A percentile compares a stretch with the other conserved stretches of the same genome.
Conservation (phyloP, 2,888 invertebrate species). For the Calliscelio sp. region DNA sequence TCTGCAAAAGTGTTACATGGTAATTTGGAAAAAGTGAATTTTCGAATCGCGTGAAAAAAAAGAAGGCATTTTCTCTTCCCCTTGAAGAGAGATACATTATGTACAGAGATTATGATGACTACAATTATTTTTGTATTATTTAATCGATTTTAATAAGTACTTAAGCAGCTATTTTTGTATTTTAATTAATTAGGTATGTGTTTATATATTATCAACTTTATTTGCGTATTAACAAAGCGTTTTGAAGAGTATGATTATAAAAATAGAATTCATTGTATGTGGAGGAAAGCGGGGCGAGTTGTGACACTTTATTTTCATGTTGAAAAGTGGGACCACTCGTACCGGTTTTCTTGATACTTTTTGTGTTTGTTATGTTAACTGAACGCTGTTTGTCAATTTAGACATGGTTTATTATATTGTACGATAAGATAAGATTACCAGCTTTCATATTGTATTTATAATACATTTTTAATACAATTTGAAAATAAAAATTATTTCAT, state of each 20-base stretch:
- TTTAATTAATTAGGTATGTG: not conserved
- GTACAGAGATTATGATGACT: too few species aligned
- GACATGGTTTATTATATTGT: not conserved
- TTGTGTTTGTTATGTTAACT: not conserved
- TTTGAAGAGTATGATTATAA: not conserved
- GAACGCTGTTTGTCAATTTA: not conserved
- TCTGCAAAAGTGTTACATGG: conserved; percentile 35
- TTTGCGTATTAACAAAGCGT: conserved; percentile 47
- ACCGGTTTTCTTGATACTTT: not conserved
- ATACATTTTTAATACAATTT: too few species aligned
- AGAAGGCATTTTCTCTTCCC: conserved; percentile 16
- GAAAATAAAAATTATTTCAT: too few species aligned
- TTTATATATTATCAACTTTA: not conserved
- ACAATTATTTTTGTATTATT: too few species aligned
- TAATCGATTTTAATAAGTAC: too few species aligned
- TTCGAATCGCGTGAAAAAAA: conserved; percentile 4
- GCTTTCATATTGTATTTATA: too few species aligned
- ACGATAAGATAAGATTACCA: not conserved
- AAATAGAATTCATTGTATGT: not conserved
- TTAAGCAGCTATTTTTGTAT: not conserved
- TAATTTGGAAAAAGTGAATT: conserved; percentile 40
- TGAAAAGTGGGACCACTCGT: not conserved
- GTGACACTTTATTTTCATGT: not conserved
- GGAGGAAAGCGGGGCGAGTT: not conserved
- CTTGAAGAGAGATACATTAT: conserved; percentile 3